Conservation (phyloP, 2,113 vertebrate genomes). For the Saimiri boliviensis region DNA sequence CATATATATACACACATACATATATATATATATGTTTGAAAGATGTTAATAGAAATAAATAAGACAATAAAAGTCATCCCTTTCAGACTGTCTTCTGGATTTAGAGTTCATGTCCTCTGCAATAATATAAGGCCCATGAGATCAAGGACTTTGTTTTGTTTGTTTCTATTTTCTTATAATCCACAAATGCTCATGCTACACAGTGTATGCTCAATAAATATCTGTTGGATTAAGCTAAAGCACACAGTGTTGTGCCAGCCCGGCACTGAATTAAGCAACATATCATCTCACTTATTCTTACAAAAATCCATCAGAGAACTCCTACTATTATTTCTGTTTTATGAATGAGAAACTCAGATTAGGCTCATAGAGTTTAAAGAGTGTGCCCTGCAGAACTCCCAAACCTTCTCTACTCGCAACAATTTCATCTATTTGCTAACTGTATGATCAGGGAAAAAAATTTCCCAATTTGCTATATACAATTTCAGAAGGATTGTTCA, state of each 20-base stretch:
- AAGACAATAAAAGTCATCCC: not conserved
- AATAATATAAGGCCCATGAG: not conserved
- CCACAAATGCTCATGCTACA: no score
- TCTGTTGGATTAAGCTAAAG: not conserved
- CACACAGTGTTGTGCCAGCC: fast-evolving
- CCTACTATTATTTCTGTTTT: not conserved
- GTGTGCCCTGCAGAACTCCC: not conserved
- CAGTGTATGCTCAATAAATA: not conserved
- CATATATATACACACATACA: no score
- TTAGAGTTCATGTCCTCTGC: not conserved
- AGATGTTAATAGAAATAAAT: not conserved
- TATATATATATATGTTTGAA: no score
- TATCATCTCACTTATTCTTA: not conserved
- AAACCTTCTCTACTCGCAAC: not conserved
- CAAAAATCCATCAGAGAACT: not conserved
- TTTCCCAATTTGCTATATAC: not conserved
- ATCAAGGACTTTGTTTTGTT: not conserved
- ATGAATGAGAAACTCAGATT: not conserved
- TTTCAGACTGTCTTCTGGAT: not conserved
- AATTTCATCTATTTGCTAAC: not conserved
- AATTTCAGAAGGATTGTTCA: not conserved
- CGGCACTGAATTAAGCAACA: not conserved
- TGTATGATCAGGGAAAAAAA: not conserved
- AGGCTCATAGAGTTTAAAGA: not conserved
- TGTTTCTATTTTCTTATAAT: not conserved